A percentile compares a stretch with the other conserved stretches of the same genome.
Evolutionary conservation across 2,113 vertebrate genomes (phyloP).

Genomic region (Eurypyga helias): DNA sequence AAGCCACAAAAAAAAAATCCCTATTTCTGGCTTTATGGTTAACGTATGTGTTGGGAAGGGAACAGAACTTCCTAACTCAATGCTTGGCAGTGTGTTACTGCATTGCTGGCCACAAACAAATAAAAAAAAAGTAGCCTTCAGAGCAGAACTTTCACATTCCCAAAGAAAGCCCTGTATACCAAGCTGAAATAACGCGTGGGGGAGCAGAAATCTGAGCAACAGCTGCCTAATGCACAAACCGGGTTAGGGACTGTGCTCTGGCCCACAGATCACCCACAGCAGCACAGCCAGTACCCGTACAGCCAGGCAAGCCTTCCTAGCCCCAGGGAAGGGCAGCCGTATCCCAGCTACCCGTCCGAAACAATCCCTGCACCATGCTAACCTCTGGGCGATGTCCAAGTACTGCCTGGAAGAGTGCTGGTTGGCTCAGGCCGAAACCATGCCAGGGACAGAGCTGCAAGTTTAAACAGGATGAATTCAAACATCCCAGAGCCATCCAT

Average conservation of each 20-base stretch:
- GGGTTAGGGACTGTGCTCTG: not conserved
- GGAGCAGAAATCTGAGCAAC: not conserved
- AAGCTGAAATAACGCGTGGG: not conserved
- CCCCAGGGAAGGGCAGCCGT: fast-evolving
- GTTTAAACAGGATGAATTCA: not conserved
- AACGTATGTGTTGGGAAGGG: not conserved
- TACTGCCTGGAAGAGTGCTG: not conserved
- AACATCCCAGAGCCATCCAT: fast-evolving
- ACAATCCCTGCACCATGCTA: not conserved
- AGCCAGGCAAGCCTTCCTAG: not conserved
- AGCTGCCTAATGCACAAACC: not conserved
- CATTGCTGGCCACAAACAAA: not conserved
- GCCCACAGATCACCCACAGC: not conserved
- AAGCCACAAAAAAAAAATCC: not conserved
- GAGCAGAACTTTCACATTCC: not conserved
- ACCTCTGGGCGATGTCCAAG: too few species aligned
- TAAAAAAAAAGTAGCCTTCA: not conserved
- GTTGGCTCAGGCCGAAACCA: not conserved
- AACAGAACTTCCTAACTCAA: not conserved
- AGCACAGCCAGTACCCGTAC: fast-evolving
- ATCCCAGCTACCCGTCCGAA: not conserved
- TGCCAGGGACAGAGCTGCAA: too few species aligned
- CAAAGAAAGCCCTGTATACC: not conserved
- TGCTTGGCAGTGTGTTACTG: not conserved
- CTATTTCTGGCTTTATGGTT: not conserved